A percentile compares a stretch with the other conserved stretches of the same genome.
These are phyloP conservation scores for Microchrysa polita DNA, from an alignment of 2,888 invertebrate species.

Conservation along the genomic window DNA sequence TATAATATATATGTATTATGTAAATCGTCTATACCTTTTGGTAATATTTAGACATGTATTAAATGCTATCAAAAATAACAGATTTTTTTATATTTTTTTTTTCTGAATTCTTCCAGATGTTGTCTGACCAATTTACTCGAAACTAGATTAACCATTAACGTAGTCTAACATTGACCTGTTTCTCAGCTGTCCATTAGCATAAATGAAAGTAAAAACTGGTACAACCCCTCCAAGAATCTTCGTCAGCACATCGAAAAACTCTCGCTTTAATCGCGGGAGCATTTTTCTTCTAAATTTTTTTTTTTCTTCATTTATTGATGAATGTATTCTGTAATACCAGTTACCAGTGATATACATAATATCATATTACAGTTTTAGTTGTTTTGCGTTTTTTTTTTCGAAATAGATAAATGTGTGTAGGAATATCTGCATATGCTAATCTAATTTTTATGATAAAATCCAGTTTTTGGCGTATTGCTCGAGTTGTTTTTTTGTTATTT, in stretches of 20 bases:
- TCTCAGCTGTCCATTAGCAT: constrained; percentile 15
- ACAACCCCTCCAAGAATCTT: constrained; percentile 15
- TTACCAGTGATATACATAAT: not conserved
- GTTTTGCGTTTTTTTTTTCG: constrained; percentile 2
- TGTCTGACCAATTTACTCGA: not conserved
- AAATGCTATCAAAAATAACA: no score
- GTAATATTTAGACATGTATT: no score
- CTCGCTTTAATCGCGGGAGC: not conserved
- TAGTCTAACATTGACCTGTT: constrained; percentile 30
- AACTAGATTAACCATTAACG: not conserved
- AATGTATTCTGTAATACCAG: not conserved
- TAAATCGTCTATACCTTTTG: no score
- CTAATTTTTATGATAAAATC: constrained; percentile 35
- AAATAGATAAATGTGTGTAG: no score
- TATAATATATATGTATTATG: no score
- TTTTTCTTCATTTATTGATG: not conserved
- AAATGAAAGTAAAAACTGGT: constrained; percentile 39
- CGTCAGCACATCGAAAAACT: not conserved
- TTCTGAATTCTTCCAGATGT: no score
- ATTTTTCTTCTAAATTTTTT: constrained; percentile 14
- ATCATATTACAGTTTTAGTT: not conserved
- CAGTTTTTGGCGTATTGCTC: constrained; percentile 13
- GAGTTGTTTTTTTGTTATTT: no score
- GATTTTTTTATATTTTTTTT: no score
- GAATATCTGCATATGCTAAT: not conserved